Conservation (phyloP, 2,888 invertebrate genomes). For the Microctonus aethiopoides region DNA sequence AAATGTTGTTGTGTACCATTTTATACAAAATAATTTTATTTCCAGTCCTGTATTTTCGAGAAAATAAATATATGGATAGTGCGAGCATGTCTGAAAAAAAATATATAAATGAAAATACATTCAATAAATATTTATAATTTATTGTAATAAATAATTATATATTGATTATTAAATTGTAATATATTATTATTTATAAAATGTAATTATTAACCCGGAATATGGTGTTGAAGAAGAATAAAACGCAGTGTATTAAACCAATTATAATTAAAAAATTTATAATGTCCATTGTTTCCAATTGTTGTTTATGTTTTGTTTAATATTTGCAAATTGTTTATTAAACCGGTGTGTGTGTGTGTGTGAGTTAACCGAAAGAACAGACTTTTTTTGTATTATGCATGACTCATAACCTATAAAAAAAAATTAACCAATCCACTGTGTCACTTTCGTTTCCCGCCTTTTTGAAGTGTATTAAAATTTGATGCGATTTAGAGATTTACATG, state of each 20-base stretch:
- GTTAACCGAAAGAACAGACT: too few relatives aligned
- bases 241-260: conserved; percentile 74
- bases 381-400: too few relatives aligned
- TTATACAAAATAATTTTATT: conserved; percentile 77
- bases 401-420: too few relatives aligned
- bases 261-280: conserved; percentile 73
- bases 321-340: too few relatives aligned
- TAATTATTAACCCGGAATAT: conserved; percentile 78
- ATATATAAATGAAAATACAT: conserved; percentile 11
- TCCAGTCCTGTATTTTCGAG: conserved; percentile 81
- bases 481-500: too few relatives aligned
- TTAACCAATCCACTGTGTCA: too few relatives aligned
- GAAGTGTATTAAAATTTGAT: too few relatives aligned
- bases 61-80: conserved; percentile 83
- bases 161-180: not conserved
- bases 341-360: too few relatives aligned
- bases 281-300: too few relatives aligned
- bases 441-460: too few relatives aligned
- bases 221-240: conserved; percentile 82
- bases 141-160: not conserved
- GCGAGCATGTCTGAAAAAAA: conserved; percentile 81
- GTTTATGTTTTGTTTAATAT: too few relatives aligned
- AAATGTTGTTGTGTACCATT: conserved; percentile 83
- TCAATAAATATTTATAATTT: conserved; percentile 17
- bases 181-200: conserved; percentile 15